These are phyloP conservation scores for Leptopilina drosophilae DNA, from an alignment of 2,888 invertebrate species.

Conservation along the genomic window DNA sequence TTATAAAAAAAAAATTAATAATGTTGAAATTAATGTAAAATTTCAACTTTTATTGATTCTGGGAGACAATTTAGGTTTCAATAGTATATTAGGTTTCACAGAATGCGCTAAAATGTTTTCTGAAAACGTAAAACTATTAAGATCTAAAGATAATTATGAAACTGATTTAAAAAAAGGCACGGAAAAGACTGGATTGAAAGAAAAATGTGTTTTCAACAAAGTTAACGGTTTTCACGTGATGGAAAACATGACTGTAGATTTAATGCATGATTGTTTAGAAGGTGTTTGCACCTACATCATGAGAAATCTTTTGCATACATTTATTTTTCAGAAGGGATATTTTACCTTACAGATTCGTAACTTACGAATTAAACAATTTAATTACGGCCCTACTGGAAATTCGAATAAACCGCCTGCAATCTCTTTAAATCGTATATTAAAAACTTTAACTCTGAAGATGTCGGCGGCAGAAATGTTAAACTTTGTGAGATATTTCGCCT, in stretches of 20 bases:
- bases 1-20: no score
- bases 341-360: neutral
- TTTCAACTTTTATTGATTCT: no score
- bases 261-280: neutral
- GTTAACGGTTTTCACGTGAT: neutral
- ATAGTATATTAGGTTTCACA: conserved; percentile 2
- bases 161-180: neutral
- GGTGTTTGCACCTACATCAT: neutral
- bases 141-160: neutral
- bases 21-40: no score
- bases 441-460: conserved; percentile 15
- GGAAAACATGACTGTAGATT: neutral
- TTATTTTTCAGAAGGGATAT: neutral
- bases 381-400: neutral
- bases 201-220: neutral
- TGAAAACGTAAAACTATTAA: neutral
- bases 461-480: conserved; percentile 48
- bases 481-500: conserved; percentile 44
- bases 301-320: neutral
- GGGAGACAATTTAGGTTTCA: neutral
- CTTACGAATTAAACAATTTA: neutral
- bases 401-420: conserved; percentile 40
- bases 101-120: neutral
- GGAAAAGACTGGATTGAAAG: neutral
- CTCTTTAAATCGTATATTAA: neutral